These are phyloP conservation scores for Leptobrachium leishanense DNA, from an alignment of 2,113 vertebrate genomes.

Conservation along the genomic window DNA sequence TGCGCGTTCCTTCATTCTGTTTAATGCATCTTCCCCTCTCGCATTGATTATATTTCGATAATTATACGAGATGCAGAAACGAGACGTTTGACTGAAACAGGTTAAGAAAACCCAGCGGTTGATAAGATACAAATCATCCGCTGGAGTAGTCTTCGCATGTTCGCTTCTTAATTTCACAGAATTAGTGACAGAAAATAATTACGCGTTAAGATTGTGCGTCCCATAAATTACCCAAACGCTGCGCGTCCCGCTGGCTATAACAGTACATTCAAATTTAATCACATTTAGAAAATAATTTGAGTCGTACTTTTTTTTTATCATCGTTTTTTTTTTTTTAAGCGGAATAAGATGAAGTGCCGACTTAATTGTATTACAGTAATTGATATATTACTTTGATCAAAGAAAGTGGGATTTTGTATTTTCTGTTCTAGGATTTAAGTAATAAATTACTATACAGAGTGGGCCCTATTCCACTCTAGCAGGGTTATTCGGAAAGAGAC, in stretches of 20 bases:
- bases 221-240: constrained; percentile 38
- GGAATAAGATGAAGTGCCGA: constrained; percentile 10
- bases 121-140: constrained; percentile 34
- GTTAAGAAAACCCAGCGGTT: neutral
- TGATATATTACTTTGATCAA: neutral
- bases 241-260: constrained; percentile 25
- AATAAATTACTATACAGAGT: neutral
- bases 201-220: constrained; percentile 14
- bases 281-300: constrained; percentile 30
- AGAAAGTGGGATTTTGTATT: neutral
- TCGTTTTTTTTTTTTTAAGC: constrained; percentile 1
- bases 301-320: neutral
- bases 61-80: constrained; percentile 23
- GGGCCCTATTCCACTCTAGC: too few species aligned
- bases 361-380: neutral
- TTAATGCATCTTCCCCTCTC: constrained; percentile 32
- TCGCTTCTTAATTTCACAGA: neutral
- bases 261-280: constrained; percentile 28
- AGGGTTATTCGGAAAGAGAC: too few species aligned
- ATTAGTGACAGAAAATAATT: constrained; percentile 29
- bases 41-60: constrained; percentile 20
- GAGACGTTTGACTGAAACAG: neutral
- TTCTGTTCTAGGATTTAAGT: neutral
- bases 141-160: neutral
- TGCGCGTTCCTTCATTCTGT: constrained; percentile 25